Percentiles rank a stretch among this genome's conserved stretches.
phyloP scores from a whole-genome alignment of 2,113 vertebrate genomes.

The Dromaius novaehollandiae region DNA sequence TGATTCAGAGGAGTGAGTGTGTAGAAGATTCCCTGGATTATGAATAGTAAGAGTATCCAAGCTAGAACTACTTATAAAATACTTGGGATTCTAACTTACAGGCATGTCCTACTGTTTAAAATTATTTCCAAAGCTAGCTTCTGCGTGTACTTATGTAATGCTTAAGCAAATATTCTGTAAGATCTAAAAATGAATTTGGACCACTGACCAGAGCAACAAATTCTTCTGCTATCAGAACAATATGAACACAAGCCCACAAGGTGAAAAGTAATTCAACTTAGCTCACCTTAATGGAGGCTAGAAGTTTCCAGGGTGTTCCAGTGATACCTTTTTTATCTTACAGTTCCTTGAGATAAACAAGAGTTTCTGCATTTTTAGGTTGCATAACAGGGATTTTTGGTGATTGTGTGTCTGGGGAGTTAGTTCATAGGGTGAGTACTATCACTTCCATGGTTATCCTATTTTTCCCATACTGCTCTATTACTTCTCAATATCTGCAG shows the following conservation, averaged over 20 bases:
- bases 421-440: background rate
- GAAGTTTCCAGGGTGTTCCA: background rate
- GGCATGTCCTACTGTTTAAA: too few species aligned
- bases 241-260: background rate
- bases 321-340: background rate
- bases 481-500: rapidly evolving
- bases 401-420: background rate
- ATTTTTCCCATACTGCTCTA: background rate
- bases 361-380: background rate
- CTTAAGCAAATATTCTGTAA: too few species aligned
- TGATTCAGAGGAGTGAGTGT: too few species aligned
- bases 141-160: too few species aligned
- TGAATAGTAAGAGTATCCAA: too few species aligned
- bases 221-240: background rate
- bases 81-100: too few species aligned
- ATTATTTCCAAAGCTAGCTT: too few species aligned
- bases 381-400: background rate
- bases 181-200: background rate
- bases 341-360: background rate
- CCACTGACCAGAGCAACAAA: background rate
- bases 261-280: background rate
- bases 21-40: background rate
- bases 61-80: too few species aligned
- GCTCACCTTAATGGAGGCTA: background rate
- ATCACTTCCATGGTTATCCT: background rate